These are phyloP conservation scores for Cyanistes caeruleus DNA, from an alignment of 2,113 vertebrate genomes.

Conservation along the genomic window DNA sequence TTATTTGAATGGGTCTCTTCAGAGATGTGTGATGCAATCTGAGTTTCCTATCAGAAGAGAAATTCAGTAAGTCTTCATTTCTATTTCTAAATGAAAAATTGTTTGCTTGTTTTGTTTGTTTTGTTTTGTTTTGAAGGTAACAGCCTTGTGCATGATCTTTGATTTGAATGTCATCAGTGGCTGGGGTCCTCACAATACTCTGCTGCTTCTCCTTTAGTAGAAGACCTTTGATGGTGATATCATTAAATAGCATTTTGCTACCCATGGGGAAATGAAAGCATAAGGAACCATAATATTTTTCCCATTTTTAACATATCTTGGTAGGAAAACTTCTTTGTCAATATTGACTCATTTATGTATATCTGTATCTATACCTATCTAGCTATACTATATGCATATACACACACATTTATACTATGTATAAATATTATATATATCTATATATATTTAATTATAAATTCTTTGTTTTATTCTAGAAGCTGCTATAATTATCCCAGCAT, in stretches of 20 bases:
- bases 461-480: not conserved
- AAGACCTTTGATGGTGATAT: not conserved
- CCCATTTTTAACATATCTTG: not conserved
- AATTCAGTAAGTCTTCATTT: not conserved
- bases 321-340: not conserved
- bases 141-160: not conserved
- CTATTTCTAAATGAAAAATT: not conserved
- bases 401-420: not conserved
- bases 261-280: not conserved
- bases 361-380: not conserved
- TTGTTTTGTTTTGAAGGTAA: not conserved
- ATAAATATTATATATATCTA: too few species aligned
- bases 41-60: not conserved
- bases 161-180: not conserved
- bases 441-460: not conserved
- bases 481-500: not conserved
- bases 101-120: not conserved
- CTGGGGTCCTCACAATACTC: not conserved
- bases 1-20: not conserved
- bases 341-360: not conserved
- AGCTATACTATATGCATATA: not conserved
- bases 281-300: not conserved
- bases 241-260: not conserved
- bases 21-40: not conserved
- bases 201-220: not conserved